These are phyloP conservation scores for Pelvicachromis taeniatus DNA, from an alignment of 2,113 vertebrate species.

Conservation along the genomic window DNA sequence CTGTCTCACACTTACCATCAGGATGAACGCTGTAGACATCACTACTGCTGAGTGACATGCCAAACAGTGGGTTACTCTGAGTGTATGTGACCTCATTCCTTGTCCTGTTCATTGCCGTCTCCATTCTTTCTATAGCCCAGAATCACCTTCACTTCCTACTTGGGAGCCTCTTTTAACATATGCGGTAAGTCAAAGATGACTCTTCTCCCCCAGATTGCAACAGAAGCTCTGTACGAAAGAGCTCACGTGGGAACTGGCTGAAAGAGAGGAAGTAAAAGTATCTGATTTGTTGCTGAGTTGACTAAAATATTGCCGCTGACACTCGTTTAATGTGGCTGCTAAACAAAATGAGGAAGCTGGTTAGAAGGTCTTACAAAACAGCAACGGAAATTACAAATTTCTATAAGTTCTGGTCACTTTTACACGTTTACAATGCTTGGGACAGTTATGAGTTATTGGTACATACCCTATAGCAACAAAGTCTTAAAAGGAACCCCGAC, in stretches of 20 bases:
- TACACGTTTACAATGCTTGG: fast-evolving
- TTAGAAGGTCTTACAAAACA: not conserved
- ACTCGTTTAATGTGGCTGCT: not conserved
- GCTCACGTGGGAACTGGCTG: not conserved
- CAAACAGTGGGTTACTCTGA: conserved; percentile 52
- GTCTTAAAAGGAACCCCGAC: no score
- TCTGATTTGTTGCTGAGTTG: not conserved
- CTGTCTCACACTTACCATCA: conserved; percentile 34
- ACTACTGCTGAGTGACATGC: conserved; percentile 22
- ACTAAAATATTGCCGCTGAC: not conserved
- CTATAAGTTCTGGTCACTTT: not conserved
- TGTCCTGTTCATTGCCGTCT: not conserved
- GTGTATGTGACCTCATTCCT: not conserved
- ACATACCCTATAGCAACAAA: not conserved
- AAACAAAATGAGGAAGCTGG: not conserved
- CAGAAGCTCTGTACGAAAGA: not conserved
- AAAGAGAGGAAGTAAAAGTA: not conserved
- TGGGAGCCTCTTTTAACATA: not conserved
- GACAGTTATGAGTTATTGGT: not conserved
- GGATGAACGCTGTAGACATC: conserved; percentile 29
- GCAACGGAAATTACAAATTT: not conserved
- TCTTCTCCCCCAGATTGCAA: not conserved
- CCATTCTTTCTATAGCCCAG: not conserved
- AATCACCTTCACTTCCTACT: not conserved
- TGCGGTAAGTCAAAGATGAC: not conserved